phyloP scores from a whole-genome alignment of 1,140 invertebrate species.

The Ceratina japonica region DNA sequence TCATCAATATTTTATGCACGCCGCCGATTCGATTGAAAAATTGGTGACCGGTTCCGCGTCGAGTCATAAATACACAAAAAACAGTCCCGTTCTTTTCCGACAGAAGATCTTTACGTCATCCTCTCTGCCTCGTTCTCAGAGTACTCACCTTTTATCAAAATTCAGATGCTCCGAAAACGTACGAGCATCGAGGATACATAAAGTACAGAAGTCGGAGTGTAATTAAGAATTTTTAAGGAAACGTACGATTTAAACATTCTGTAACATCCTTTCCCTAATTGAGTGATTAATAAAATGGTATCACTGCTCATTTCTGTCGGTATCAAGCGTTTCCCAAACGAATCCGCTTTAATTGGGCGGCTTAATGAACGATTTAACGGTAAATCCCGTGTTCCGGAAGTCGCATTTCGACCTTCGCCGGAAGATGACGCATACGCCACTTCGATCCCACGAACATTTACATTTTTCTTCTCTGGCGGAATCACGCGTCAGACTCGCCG shows the following conservation, averaged over 20 bases:
- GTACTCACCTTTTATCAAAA: no score
- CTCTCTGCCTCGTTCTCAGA: not conserved
- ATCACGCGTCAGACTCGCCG: constrained; percentile 36
- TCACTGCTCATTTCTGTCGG: not conserved
- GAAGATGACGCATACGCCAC: constrained; percentile 24
- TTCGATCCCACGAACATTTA: constrained; percentile 65
- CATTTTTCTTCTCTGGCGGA: constrained; percentile 49
- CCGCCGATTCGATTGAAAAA: constrained; percentile 1
- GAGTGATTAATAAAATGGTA: not conserved
- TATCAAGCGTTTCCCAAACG: constrained; percentile 13
- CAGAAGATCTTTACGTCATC: not conserved
- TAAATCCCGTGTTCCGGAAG: constrained; percentile 34
- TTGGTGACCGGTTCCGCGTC: constrained; percentile 2
- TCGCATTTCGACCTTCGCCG: constrained; percentile 31
- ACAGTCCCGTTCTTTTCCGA: not conserved
- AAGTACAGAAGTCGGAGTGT: no score
- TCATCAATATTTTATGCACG: constrained; percentile 30
- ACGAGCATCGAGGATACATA: no score
- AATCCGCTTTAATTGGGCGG: constrained; percentile 53
- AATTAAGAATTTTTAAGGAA: not conserved
- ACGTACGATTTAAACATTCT: not conserved
- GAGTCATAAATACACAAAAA: constrained; percentile 1
- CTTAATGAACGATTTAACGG: constrained; percentile 62
- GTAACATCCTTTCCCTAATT: not conserved
- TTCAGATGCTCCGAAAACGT: no score